Evolutionary conservation across 1,140 invertebrate genomes (phyloP).

Genomic region (Mamestra configurata): DNA sequence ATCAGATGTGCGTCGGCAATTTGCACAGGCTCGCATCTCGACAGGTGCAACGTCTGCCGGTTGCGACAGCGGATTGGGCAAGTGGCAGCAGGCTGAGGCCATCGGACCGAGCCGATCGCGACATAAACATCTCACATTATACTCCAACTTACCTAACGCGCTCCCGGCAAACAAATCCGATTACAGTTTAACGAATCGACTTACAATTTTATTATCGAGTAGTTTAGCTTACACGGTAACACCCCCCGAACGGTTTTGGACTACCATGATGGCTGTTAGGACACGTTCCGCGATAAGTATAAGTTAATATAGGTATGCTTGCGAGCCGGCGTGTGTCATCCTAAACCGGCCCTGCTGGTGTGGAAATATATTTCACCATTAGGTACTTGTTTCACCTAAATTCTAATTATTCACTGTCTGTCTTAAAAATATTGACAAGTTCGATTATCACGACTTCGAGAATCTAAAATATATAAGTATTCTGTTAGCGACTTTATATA

Average conservation of each 20-base stretch:
- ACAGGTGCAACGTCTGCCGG: constrained; percentile 82
- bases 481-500: neutral
- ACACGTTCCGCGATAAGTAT: constrained; percentile 19
- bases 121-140: constrained; percentile 83
- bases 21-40: constrained; percentile 76
- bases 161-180: constrained; percentile 79
- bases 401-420: constrained; percentile 28
- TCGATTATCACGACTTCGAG: neutral
- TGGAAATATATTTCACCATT: constrained; percentile 62
- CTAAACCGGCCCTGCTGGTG: constrained; percentile 56
- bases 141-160: constrained; percentile 77
- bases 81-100: constrained; percentile 79
- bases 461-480: constrained; percentile 11
- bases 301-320: constrained; percentile 59
- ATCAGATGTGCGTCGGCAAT: constrained; percentile 69
- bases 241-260: neutral
- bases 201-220: constrained; percentile 54
- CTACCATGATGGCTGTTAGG: constrained; percentile 51
- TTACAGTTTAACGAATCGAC: constrained; percentile 70
- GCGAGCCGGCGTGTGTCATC: constrained; percentile 54
- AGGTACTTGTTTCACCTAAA: constrained; percentile 49
- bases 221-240: constrained; percentile 3
- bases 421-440: constrained; percentile 3
- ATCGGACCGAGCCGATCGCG: constrained; percentile 79
- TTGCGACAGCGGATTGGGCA: constrained; percentile 85